Conservation (phyloP, 1,140 invertebrate species). For the Drosophila neocordata region DNA sequence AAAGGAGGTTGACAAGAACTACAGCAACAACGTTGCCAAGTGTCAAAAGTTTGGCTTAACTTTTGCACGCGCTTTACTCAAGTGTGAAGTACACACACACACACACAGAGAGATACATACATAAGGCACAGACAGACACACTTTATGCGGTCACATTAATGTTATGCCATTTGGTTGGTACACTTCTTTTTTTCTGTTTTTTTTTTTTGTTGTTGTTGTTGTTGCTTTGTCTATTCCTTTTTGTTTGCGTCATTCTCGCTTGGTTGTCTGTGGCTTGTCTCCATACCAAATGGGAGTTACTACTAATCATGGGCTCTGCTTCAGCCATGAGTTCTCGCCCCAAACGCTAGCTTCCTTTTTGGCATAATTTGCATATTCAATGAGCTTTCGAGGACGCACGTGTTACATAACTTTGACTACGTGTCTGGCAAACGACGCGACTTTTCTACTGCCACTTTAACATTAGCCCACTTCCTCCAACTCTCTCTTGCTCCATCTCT, state of each 20-base stretch:
- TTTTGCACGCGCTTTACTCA: conserved; percentile 58
- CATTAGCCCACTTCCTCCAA: conserved; percentile 1
- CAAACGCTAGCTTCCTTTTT: conserved; percentile 29
- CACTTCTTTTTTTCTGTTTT: conserved; percentile 24
- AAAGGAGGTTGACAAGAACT: conserved; percentile 24
- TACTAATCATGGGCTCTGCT: conserved; percentile 64
- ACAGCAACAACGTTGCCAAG: conserved; percentile 30
- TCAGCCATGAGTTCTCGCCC: conserved; percentile 29
- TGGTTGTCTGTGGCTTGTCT: conserved; percentile 40
- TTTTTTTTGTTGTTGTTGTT: no score
- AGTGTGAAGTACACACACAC: conserved; percentile 27
- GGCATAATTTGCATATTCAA: conserved; percentile 81
- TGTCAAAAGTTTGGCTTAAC: conserved; percentile 75
- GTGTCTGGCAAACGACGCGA: conserved; percentile 63
- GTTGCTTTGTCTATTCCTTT: conserved; percentile 59
- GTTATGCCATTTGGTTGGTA: conserved; percentile 49
- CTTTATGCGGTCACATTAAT: conserved; percentile 37
- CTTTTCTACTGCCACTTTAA: conserved; percentile 32
- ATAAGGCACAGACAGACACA: conserved; percentile 9
- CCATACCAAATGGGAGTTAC: conserved; percentile 19
- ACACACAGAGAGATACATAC: conserved; percentile 22
- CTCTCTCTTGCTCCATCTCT: neutral
- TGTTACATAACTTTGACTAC: conserved; percentile 70
- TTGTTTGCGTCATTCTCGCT: conserved; percentile 36
- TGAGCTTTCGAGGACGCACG: conserved; percentile 68